Evolutionary conservation across 2,888 invertebrate genomes (phyloP).

Genomic region (Zaprionus lineosus): DNA sequence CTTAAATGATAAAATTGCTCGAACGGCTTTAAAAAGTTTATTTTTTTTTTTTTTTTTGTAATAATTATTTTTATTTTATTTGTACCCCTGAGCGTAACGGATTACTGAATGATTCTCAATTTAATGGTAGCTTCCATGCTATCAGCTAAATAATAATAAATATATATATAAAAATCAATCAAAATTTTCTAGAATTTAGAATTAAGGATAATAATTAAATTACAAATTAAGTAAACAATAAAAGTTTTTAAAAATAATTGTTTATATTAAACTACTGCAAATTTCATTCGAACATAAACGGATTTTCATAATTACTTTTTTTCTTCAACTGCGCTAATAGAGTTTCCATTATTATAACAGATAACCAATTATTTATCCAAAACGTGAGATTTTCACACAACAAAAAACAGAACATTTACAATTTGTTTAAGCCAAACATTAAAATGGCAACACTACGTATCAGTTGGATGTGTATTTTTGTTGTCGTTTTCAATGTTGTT

Average conservation of each 20-base stretch:
- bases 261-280: conserved; percentile 67
- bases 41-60: not conserved
- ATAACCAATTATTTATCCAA: conserved; percentile 7
- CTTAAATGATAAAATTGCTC: conserved; percentile 32
- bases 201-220: conserved; percentile 34
- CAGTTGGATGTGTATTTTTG: not conserved
- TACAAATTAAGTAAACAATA: conserved; percentile 43
- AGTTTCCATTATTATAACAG: conserved; percentile 17
- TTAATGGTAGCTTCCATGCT: not conserved
- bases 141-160: not conserved
- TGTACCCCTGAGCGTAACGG: conserved; percentile 42
- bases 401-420: conserved; percentile 43
- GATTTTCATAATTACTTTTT: conserved; percentile 26
- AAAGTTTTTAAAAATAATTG: conserved; percentile 60
- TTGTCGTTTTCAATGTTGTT: too few species aligned
- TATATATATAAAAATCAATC: conserved; percentile 15
- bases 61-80: conserved; percentile 9
- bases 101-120: conserved; percentile 8
- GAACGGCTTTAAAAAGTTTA: conserved; percentile 11
- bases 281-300: conserved; percentile 68
- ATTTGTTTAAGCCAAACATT: conserved; percentile 60
- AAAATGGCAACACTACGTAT: conserved; percentile 57
- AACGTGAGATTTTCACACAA: conserved; percentile 19
- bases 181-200: too few species aligned
- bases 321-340: conserved; percentile 18